Evolutionary conservation across 2,888 invertebrate genomes (phyloP), one percentile per base, ranked within the genome.

Genomic region (Euproctis similis): DNA sequence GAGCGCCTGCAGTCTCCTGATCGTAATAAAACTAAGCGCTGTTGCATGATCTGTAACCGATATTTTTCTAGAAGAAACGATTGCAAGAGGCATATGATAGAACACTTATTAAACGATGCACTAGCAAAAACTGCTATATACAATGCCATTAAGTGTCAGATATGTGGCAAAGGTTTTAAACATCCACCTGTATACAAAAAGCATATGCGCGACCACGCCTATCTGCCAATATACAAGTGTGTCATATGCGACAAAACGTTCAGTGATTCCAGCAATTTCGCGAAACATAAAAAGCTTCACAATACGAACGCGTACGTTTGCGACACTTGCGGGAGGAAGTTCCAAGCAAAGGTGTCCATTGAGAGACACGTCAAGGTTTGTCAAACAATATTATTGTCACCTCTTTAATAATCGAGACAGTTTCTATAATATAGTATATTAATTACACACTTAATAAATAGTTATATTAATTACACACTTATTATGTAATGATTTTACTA

Each of bases 221-320:
- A 36, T 0, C 29, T 81, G n/a, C 70, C 71, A 0, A 39, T 73
- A 0, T 77, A 72, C 33, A 44, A 58, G 3, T 82, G 81, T 25
- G 53, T 60, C 1, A 2, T 70, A 0, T 82, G 82, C 41, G 31
- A 67, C 12, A 70, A 68, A 3, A 45, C 50, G 0, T 82, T 81
- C 43, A 71, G 75, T 21, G 80, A 81, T 33, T 73, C 73, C 0
- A 75, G 73, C 28, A 80, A 81, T 30, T 78, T 72, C 34, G 56
- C 69, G 0, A 81, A 81, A n/a, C 82, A 82, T 37, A 77, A 69
- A 42, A 80, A 80, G 20, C 55, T 71, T 0, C 82, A 81, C 38
- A 69, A 71, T 22, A 10, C 59, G 1, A 31, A 39, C 12, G 54
- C 55, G 0, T 30, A 55, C 0, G 24, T 54, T 0, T 80, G 81